phyloP scores from a whole-genome alignment of 2,797 vertebrate genomes.

The Nyctalus aviator region DNA sequence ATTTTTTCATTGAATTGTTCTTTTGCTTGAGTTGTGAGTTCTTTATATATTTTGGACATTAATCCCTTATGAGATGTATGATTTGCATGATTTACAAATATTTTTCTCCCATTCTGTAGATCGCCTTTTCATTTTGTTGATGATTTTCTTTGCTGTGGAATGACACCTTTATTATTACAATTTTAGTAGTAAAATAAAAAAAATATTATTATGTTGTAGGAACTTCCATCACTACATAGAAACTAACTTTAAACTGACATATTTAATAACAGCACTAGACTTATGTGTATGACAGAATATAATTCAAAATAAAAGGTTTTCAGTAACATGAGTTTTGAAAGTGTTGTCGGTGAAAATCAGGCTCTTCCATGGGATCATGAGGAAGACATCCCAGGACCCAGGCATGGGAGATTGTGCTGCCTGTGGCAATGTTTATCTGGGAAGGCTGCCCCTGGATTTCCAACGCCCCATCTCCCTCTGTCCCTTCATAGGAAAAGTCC shows the following conservation, averaged over 20 bases:
- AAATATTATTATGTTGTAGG: neutral
- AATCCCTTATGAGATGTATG: neutral
- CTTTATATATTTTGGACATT: neutral
- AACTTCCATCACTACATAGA: neutral
- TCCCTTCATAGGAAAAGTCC: neutral
- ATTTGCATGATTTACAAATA: neutral
- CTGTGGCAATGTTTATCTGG: neutral
- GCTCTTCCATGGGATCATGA: neutral
- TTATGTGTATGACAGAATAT: neutral
- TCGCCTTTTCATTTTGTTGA: neutral
- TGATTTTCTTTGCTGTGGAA: neutral
- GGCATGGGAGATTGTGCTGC: neutral
- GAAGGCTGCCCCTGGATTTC: neutral
- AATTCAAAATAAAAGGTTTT: slow-evolving; percentile 37
- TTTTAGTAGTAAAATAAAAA: slow-evolving; percentile 30
- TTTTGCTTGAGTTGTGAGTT: slow-evolving; percentile 9
- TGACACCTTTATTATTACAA: slow-evolving; percentile 47
- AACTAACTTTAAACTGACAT: slow-evolving; percentile 35
- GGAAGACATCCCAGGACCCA: neutral
- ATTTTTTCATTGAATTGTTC: neutral
- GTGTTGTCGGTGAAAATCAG: neutral
- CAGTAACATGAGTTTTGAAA: neutral
- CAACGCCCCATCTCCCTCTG: neutral
- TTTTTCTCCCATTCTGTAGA: neutral
- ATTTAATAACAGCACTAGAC: slow-evolving; percentile 18